Evolutionary conservation across 2,797 vertebrate genomes (phyloP).

Genomic region (Amblyraja radiata): DNA sequence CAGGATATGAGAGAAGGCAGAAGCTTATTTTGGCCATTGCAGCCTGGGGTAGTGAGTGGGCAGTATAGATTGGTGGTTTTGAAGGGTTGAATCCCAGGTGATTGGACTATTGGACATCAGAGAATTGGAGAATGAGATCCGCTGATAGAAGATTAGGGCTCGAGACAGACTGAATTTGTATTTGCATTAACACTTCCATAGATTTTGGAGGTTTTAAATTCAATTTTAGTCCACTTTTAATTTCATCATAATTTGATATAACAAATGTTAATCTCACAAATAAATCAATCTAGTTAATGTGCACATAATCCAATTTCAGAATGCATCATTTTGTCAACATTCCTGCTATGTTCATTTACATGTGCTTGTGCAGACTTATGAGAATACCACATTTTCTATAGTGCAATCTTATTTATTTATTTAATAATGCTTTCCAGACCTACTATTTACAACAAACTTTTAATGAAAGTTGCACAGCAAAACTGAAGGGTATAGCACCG

Average conservation of each 20-base stretch:
- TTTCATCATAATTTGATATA: neutral
- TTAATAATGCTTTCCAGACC: neutral
- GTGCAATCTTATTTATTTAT: neutral
- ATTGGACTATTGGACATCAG: too few relatives aligned
- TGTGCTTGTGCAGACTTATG: neutral
- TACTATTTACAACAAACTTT: neutral
- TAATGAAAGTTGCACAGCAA: constrained; percentile 2
- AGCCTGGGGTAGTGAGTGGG: too few relatives aligned
- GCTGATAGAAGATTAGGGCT: too few relatives aligned
- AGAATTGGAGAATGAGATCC: too few relatives aligned
- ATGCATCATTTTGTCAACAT: neutral
- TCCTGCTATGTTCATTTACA: neutral
- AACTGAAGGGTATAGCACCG: neutral
- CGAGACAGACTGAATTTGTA: neutral
- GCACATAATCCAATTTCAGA: neutral
- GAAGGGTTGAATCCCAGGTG: too few relatives aligned
- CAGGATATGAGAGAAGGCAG: too few relatives aligned
- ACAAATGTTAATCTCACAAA: neutral
- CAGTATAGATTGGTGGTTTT: too few relatives aligned
- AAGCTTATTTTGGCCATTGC: too few relatives aligned
- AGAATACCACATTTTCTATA: neutral
- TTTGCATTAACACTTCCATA: neutral
- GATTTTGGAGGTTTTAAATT: too few relatives aligned
- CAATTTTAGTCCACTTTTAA: neutral
- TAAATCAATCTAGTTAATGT: neutral